These are phyloP conservation scores for Tupaia tana DNA, from an alignment of 2,113 vertebrate genomes.

Conservation along the genomic window DNA sequence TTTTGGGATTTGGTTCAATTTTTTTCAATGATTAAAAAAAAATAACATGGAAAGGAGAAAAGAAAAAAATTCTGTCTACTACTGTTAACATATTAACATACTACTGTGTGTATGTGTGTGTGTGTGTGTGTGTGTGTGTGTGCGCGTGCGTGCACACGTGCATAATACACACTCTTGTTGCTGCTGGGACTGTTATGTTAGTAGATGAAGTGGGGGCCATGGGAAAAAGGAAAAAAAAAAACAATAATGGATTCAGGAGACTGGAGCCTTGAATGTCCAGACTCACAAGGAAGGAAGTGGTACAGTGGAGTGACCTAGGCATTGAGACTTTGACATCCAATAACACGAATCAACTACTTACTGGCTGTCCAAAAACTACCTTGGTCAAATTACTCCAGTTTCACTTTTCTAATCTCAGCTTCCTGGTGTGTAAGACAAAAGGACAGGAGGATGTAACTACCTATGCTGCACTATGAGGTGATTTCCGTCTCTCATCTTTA, in stretches of 20 bases:
- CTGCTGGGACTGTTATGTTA: background rate
- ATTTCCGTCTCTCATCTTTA: background rate
- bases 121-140: background rate
- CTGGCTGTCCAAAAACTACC: slow-evolving; percentile 16
- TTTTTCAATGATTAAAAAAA: background rate
- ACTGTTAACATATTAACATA: background rate
- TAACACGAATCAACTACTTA: background rate
- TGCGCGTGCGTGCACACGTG: too few species aligned
- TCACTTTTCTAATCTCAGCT: background rate
- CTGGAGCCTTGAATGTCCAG: background rate
- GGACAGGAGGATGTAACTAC: background rate
- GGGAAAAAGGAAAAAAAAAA: background rate
- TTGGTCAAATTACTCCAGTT: slow-evolving; percentile 22
- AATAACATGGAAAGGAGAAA: background rate
- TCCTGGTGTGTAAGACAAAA: background rate
- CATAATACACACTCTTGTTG: too few species aligned
- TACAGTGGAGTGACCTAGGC: background rate
- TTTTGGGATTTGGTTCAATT: background rate
- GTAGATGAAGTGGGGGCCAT: background rate
- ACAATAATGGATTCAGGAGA: background rate
- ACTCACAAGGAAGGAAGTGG: background rate
- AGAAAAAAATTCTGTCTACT: background rate
- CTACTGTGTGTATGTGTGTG: background rate
- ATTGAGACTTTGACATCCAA: background rate
- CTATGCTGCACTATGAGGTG: background rate